Conservation (phyloP, 2,113 vertebrate genomes). For the Pygathrix nemaeus region DNA sequence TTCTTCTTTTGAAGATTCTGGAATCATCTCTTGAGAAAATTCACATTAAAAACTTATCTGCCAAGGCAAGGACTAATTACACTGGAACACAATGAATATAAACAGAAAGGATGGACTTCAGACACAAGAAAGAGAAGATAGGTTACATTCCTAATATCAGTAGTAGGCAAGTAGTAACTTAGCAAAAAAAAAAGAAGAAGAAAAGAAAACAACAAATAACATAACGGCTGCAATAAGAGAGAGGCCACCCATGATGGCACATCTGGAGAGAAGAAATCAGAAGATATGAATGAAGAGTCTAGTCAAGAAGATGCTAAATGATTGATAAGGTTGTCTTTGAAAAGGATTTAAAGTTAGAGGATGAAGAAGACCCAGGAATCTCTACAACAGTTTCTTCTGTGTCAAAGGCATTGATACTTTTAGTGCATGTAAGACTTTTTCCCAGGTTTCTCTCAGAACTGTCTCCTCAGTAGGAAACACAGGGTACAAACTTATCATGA, state of each 20-base stretch:
- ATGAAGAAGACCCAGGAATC: conserved; percentile 64
- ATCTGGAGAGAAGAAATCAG: conserved; percentile 73
- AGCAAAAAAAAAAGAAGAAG: background rate
- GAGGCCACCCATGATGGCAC: conserved; percentile 78
- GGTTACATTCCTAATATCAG: conserved; percentile 70
- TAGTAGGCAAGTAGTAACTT: background rate
- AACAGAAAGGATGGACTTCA: conserved; percentile 58
- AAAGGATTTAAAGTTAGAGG: conserved; percentile 74
- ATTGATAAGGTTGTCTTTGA: conserved; percentile 58
- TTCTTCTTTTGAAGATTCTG: conserved; percentile 45
- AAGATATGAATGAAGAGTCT: background rate
- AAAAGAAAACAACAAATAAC: background rate
- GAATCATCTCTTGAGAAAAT: background rate
- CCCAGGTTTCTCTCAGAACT: background rate
- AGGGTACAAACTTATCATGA: background rate
- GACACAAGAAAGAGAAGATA: conserved; percentile 66
- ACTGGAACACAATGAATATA: conserved; percentile 68
- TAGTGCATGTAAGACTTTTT: conserved; percentile 27
- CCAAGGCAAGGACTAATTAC: conserved; percentile 61
- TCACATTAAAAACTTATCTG: conserved; percentile 37
- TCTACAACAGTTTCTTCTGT: conserved; percentile 1
- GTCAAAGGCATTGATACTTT: background rate
- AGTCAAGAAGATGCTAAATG: background rate
- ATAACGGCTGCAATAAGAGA: conserved; percentile 43
- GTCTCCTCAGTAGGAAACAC: background rate